Evolutionary conservation across 1,140 invertebrate species (phyloP).

Genomic region (Hormaphis cornu): DNA sequence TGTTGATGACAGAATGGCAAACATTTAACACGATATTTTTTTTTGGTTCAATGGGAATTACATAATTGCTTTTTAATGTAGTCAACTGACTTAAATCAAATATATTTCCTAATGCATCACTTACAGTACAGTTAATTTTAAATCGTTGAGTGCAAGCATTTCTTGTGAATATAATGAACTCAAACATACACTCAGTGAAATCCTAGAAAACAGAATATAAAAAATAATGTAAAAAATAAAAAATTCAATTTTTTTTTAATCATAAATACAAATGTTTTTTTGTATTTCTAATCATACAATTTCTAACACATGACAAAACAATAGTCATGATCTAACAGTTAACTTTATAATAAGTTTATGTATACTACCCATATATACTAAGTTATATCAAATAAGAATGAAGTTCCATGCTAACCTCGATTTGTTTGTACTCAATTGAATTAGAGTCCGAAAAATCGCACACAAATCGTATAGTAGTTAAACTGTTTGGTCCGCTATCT

Average conservation of each 20-base stretch:
- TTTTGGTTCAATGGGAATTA: background rate
- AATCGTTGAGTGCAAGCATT: background rate
- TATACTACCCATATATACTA: too few species aligned
- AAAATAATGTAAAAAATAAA: background rate
- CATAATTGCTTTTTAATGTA: background rate
- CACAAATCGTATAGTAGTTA: background rate
- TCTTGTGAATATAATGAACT: background rate
- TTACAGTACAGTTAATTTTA: constrained; percentile 4
- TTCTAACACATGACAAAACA: too few species aligned
- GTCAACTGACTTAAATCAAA: constrained; percentile 1
- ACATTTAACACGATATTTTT: constrained; percentile 20
- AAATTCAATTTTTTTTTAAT: background rate
- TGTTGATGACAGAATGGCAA: constrained; percentile 22
- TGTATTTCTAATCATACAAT: too few species aligned
- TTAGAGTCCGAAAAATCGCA: constrained; percentile 7
- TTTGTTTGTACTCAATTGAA: background rate
- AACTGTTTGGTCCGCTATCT: background rate
- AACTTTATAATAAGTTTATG: too few species aligned
- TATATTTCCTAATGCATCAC: constrained; percentile 2
- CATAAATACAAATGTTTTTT: too few species aligned
- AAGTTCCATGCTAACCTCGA: background rate
- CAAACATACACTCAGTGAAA: background rate
- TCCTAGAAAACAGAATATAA: background rate
- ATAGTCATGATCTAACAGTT: too few species aligned
- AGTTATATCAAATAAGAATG: background rate